Conservation (phyloP, 1,140 invertebrate species). For the Monomorium pharaonis region DNA sequence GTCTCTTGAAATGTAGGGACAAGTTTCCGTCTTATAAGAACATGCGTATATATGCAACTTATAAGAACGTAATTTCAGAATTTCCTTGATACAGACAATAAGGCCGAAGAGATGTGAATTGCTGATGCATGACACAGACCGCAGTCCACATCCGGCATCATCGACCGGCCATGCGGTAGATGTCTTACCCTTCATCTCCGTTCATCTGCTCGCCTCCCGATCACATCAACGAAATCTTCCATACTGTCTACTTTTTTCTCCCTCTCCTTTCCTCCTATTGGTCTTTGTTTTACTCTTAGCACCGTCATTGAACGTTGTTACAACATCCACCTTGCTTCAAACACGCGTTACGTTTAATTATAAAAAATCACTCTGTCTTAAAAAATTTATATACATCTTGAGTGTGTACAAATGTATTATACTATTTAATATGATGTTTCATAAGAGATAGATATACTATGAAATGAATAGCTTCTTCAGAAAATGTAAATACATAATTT, state of each 20-base stretch:
- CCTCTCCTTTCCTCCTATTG: too few species aligned
- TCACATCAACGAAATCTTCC: slow-evolving; percentile 68
- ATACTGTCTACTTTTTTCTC: not conserved
- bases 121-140: slow-evolving; percentile 84
- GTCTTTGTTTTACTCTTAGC: slow-evolving; percentile 19
- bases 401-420: not conserved
- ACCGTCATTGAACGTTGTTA: not conserved
- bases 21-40: slow-evolving; percentile 46
- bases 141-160: slow-evolving; percentile 84
- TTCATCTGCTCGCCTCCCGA: slow-evolving; percentile 68
- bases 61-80: slow-evolving; percentile 59
- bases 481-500: not conserved
- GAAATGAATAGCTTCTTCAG: not conserved
- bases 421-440: not conserved
- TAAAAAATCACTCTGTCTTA: not conserved
- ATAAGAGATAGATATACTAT: not conserved
- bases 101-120: slow-evolving; percentile 68
- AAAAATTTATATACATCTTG: not conserved
- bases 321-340: not conserved
- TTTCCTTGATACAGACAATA: slow-evolving; percentile 65
- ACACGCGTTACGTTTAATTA: not conserved
- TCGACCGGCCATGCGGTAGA: slow-evolving; percentile 69
- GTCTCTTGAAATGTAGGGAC: slow-evolving; percentile 55
- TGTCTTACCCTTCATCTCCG: slow-evolving; percentile 71
- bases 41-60: slow-evolving; percentile 7